These are phyloP conservation scores for Macrotus californicus DNA, from an alignment of 2,113 vertebrate genomes.

Conservation along the genomic window DNA sequence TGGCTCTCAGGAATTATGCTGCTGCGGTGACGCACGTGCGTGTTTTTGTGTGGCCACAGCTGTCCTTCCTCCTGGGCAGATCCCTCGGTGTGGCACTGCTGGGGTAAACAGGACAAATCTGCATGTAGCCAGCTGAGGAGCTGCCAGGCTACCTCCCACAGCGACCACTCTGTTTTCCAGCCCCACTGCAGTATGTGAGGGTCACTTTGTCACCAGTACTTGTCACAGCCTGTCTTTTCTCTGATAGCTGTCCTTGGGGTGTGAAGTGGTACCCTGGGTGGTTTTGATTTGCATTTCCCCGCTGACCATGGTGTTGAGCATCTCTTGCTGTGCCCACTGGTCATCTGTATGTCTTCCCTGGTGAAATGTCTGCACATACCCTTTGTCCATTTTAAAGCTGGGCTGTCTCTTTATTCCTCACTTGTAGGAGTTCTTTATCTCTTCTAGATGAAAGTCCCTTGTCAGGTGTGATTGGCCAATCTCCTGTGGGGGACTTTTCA, in stretches of 20 bases:
- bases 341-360: neutral
- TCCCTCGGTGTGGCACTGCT: neutral
- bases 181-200: neutral
- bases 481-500: neutral
- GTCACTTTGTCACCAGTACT: neutral
- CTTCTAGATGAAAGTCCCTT: too few species aligned
- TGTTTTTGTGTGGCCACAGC: neutral
- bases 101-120: too few species aligned
- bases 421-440: neutral
- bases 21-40: fast-evolving
- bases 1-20: neutral
- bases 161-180: neutral
- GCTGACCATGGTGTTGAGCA: fast-evolving
- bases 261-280: neutral
- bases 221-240: neutral
- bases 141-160: neutral
- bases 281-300: neutral
- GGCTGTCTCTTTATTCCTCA: neutral
- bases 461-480: neutral
- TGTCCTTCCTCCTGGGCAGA: neutral
- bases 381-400: neutral
- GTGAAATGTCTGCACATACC: neutral
- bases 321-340: neutral
- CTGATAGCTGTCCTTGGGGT: fast-evolving
- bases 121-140: neutral